These are phyloP conservation scores for Eupithecia pulchellata DNA, from an alignment of 2,888 invertebrate species.

Conservation along the genomic window DNA sequence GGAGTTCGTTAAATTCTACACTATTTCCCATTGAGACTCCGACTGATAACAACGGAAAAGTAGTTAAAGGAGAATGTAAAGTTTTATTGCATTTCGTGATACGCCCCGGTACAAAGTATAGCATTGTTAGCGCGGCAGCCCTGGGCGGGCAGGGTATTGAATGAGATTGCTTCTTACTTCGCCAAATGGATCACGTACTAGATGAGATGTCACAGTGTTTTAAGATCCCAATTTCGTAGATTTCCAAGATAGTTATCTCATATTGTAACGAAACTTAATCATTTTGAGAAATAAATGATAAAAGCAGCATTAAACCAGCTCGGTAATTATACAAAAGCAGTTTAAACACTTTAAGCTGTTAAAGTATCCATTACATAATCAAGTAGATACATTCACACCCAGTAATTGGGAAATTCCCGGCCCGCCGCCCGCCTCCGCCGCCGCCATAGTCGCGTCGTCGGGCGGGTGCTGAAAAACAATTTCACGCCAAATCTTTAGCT, in stretches of 20 bases:
- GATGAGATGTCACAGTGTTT: slow-evolving; percentile 87
- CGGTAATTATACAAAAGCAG: slow-evolving; percentile 37
- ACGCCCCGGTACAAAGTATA: slow-evolving; percentile 75
- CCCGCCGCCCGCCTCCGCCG: slow-evolving; percentile 64
- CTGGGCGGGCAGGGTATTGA: slow-evolving; percentile 78
- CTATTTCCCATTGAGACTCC: slow-evolving; percentile 49
- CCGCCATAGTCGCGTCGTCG: slow-evolving; percentile 57
- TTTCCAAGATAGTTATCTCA: slow-evolving; percentile 66
- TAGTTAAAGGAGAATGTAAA: slow-evolving; percentile 82
- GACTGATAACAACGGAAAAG: slow-evolving; percentile 73
- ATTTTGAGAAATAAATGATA: background rate
- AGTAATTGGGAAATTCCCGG: slow-evolving; percentile 84
- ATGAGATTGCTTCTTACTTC: slow-evolving; percentile 87
- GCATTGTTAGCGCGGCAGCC: slow-evolving; percentile 73
- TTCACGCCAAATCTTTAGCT: slow-evolving; percentile 86
- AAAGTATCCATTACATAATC: slow-evolving; percentile 72
- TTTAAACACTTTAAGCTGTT: slow-evolving; percentile 42
- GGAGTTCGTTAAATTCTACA: slow-evolving; percentile 16
- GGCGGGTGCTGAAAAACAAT: slow-evolving; percentile 83
- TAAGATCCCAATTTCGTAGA: slow-evolving; percentile 83
- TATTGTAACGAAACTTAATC: slow-evolving; percentile 36
- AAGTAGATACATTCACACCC: slow-evolving; percentile 80
- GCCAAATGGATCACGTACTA: slow-evolving; percentile 86
- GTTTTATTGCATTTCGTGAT: slow-evolving; percentile 81
- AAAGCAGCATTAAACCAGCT: slow-evolving; percentile 13